Percentiles rank a stretch among this genome's conserved stretches.
These are phyloP conservation scores for Talpa occidentalis DNA, from an alignment of 2,113 vertebrate genomes.

Conservation along the genomic window DNA sequence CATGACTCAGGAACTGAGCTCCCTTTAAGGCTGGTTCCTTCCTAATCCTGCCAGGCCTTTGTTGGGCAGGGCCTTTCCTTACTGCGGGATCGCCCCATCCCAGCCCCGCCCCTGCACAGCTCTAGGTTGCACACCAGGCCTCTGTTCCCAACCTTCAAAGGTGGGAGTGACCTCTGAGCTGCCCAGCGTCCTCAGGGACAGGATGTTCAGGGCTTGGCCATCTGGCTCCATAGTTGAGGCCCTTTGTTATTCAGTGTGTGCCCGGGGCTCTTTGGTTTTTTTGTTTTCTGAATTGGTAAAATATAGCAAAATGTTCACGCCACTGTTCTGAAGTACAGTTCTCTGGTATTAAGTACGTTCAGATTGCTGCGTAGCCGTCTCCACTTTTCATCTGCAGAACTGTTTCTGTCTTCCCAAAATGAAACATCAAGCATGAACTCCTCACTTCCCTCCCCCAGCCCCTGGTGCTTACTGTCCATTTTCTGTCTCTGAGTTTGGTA, in stretches of 20 bases:
- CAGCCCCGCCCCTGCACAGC: rapidly evolving
- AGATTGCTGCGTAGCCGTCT: rapidly evolving
- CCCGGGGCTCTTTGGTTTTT: background rate
- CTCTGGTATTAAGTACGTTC: too few relatives aligned
- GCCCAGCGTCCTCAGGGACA: rapidly evolving
- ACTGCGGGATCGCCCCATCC: background rate
- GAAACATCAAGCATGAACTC: rapidly evolving
- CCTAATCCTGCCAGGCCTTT: conserved; percentile 47
- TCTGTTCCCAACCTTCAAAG: background rate
- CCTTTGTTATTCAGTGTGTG: rapidly evolving
- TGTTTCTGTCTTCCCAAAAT: background rate
- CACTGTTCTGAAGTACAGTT: rapidly evolving
- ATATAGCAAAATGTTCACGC: rapidly evolving
- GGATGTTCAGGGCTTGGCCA: rapidly evolving
- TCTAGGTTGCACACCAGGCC: background rate
- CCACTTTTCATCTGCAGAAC: rapidly evolving
- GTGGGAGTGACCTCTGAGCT: background rate
- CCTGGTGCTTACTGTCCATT: rapidly evolving
- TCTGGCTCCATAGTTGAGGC: rapidly evolving
- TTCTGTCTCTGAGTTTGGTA: background rate
- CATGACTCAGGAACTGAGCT: background rate
- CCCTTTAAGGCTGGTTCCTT: background rate
- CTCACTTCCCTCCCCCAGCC: too few relatives aligned
- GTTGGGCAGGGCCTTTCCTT: conserved; percentile 48
- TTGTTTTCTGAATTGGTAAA: too few relatives aligned